Conservation (phyloP, 2,797 vertebrate species). For the Onychomys torridus region DNA sequence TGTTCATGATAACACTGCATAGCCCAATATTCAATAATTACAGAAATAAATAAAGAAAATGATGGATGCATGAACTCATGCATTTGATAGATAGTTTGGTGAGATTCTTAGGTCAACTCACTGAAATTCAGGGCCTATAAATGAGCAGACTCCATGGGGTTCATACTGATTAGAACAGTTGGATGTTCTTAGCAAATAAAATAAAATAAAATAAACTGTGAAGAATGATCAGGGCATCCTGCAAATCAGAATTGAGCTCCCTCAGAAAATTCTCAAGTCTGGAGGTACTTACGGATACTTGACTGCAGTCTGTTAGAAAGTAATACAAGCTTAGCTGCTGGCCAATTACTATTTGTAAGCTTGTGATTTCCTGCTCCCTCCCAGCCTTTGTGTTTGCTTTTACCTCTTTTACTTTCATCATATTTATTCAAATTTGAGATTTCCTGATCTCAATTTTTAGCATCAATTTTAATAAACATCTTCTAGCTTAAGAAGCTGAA, state of each 20-base stretch:
- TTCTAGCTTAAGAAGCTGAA: conserved; percentile 32
- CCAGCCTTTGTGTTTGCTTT: neutral
- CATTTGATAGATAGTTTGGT: neutral
- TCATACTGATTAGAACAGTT: neutral
- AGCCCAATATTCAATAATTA: neutral
- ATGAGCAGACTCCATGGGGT: neutral
- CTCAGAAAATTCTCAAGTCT: neutral
- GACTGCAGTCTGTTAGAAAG: neutral
- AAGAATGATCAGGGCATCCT: neutral
- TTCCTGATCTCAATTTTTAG: neutral
- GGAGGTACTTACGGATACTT: neutral
- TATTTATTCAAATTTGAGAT: conserved; percentile 39
- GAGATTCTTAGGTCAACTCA: neutral
- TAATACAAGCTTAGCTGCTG: conserved; percentile 18
- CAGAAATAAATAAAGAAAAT: neutral
- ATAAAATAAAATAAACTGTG: neutral
- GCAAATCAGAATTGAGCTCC: neutral
- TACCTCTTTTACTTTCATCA: neutral
- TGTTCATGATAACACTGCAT: neutral
- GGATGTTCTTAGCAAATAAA: neutral
- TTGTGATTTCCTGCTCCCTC: neutral
- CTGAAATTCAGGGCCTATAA: neutral
- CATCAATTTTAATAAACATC: neutral
- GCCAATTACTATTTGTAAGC: neutral
- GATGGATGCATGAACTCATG: neutral